Evolutionary conservation across 2,113 vertebrate species (phyloP).

Genomic region (Rynchops niger): DNA sequence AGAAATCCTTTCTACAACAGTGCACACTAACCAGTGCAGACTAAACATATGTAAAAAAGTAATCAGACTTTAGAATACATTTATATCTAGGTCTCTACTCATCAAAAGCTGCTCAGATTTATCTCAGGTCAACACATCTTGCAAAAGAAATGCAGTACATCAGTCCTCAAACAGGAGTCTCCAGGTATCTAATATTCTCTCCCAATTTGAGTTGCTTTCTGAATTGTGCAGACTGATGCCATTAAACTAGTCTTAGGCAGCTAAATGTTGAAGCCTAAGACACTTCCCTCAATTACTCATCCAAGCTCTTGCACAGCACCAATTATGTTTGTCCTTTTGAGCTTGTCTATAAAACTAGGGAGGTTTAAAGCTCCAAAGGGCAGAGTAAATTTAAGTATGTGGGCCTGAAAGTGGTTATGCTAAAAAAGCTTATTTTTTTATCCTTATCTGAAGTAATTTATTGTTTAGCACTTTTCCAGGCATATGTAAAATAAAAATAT

Average conservation of each 20-base stretch:
- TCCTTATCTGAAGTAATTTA: background rate
- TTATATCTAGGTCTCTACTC: background rate
- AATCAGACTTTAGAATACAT: background rate
- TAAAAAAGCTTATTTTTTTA: background rate
- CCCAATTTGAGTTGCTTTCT: background rate
- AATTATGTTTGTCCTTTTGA: background rate
- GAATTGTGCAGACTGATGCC: background rate
- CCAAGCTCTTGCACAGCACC: background rate
- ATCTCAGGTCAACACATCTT: background rate
- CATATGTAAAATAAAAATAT: background rate
- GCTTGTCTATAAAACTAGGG: background rate
- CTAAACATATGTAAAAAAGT: background rate
- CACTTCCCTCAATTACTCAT: background rate
- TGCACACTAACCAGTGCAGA: background rate
- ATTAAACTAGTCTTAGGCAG: background rate
- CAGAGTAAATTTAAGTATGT: background rate
- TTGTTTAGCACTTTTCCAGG: background rate
- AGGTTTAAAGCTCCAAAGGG: background rate
- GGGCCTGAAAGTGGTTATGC: background rate
- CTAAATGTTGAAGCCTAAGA: background rate
- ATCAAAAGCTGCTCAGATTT: background rate
- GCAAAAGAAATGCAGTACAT: background rate
- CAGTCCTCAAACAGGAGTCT: background rate
- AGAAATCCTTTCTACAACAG: background rate
- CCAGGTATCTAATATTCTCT: background rate